Percentiles rank a stretch among this genome's conserved stretches.
phyloP scores from a whole-genome alignment of 1,140 invertebrate genomes.

The Drosophila melanica region DNA sequence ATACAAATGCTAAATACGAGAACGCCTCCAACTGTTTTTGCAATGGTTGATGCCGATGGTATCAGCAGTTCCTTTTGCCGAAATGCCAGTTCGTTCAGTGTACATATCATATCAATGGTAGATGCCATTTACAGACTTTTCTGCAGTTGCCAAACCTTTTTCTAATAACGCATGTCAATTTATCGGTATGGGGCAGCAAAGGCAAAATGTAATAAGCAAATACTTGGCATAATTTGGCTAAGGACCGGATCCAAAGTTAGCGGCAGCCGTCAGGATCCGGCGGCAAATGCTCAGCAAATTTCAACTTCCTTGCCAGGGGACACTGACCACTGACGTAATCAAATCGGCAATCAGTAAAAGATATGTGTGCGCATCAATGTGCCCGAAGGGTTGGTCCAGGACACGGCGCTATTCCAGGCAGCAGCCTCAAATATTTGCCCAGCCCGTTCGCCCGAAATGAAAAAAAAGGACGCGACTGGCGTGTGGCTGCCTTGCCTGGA shows the following conservation, averaged over 20 bases:
- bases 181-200: conserved; percentile 35
- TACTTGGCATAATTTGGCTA: conserved; percentile 76
- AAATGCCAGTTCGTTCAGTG: conserved; percentile 23
- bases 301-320: conserved; percentile 60
- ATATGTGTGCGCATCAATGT: conserved; percentile 73
- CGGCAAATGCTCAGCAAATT: conserved; percentile 34
- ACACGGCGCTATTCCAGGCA: neutral
- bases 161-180: conserved; percentile 75
- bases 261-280: conserved; percentile 6
- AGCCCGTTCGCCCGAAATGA: neutral
- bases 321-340: conserved; percentile 75
- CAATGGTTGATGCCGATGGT: neutral
- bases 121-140: conserved; percentile 62
- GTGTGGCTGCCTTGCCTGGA: conserved; percentile 59
- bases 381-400: conserved; percentile 51
- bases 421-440: conserved; percentile 34
- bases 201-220: conserved; percentile 74
- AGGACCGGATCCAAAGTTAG: conserved; percentile 28
- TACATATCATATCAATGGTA: conserved; percentile 43
- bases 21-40: conserved; percentile 13
- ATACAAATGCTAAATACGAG: conserved; percentile 14
- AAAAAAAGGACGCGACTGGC: conserved; percentile 37
- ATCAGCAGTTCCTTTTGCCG: neutral
- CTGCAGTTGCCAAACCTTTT: conserved; percentile 78
- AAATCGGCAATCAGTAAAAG: conserved; percentile 74